These are phyloP conservation scores for Rutpela maculata DNA, from an alignment of 2,888 invertebrate genomes.

Conservation along the genomic window DNA sequence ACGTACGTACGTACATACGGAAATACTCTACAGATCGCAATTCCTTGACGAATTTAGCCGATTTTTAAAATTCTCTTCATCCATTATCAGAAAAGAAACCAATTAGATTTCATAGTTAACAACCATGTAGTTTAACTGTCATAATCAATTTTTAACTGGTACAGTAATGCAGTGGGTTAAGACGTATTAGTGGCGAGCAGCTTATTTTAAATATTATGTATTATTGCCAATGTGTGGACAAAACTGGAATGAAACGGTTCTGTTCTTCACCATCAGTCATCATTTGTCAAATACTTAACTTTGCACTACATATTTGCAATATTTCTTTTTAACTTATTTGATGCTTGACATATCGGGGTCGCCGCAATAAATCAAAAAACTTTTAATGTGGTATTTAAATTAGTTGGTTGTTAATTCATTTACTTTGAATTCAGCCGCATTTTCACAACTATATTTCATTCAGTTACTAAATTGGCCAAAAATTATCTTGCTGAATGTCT, in stretches of 20 bases:
- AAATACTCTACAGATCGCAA: too few species aligned
- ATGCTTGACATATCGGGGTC: neutral
- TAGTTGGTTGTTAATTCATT: constrained; percentile 2
- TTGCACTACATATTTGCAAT: constrained; percentile 7
- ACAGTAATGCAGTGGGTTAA: too few species aligned
- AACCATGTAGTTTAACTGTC: too few species aligned
- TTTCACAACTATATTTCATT: neutral
- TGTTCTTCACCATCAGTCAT: neutral
- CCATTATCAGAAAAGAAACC: too few species aligned
- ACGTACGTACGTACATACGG: too few species aligned
- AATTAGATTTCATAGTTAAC: too few species aligned
- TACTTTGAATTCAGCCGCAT: neutral
- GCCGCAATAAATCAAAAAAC: constrained; percentile 3
- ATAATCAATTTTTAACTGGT: too few species aligned
- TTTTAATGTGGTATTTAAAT: constrained; percentile 1
- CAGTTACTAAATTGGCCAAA: neutral
- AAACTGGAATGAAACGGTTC: neutral
- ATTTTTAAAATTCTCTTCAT: too few species aligned
- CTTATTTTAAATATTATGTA: neutral
- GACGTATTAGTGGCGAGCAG: too few species aligned
- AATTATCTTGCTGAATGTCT: constrained; percentile 7
- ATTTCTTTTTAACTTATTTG: neutral
- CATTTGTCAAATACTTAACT: neutral
- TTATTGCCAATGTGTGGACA: neutral
- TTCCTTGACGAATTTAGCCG: too few species aligned